Percentiles rank a stretch among this genome's conserved stretches.
Conservation (phyloP, 1,140 invertebrate genomes). For the Camponotus vicinus region DNA sequence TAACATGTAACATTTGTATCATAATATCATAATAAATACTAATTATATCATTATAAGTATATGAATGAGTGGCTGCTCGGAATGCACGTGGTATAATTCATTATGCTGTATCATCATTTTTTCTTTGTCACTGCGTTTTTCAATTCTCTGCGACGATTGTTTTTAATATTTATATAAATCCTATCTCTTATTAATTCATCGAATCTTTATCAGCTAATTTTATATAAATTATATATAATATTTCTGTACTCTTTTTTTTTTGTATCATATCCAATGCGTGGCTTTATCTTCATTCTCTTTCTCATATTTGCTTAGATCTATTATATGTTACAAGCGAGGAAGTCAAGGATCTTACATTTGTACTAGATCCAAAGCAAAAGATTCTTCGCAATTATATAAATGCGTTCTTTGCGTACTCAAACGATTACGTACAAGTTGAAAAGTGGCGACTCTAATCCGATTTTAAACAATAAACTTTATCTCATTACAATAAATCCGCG, state of each 20-base stretch:
- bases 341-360: neutral
- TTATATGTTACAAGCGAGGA: neutral
- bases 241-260: neutral
- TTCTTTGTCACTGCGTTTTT: neutral
- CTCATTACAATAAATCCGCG: conserved; percentile 24
- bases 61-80: conserved; percentile 68
- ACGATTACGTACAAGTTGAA: conserved; percentile 39
- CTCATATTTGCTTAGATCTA: neutral
- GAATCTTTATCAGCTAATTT: neutral
- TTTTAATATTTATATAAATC: neutral
- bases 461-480: conserved; percentile 69
- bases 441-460: conserved; percentile 22
- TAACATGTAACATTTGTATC: conserved; percentile 77
- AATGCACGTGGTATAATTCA: conserved; percentile 61
- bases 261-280: neutral
- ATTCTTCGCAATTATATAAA: neutral
- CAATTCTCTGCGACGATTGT: neutral
- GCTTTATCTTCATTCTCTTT: neutral
- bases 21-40: conserved; percentile 73
- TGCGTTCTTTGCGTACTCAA: neutral
- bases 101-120: neutral
- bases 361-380: neutral
- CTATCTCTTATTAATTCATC: neutral
- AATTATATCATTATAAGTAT: conserved; percentile 76
- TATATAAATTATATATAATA: neutral